Conservation (phyloP, 2,888 invertebrate genomes). For the Oscheius myriophilus region DNA sequence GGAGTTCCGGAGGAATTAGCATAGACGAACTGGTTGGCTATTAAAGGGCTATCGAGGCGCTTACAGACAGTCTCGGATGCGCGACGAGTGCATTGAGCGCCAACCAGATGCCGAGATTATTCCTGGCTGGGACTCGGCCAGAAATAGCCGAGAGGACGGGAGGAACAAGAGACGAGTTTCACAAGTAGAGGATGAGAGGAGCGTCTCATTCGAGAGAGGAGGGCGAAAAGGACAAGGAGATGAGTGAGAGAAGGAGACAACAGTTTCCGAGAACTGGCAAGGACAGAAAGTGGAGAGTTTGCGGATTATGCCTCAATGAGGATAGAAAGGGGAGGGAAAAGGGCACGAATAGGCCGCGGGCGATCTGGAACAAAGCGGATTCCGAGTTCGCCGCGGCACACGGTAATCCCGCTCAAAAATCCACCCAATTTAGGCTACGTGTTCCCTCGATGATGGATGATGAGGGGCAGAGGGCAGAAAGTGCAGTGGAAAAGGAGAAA, state of each 20-base stretch:
- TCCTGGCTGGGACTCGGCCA: neutral
- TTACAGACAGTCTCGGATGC: slow-evolving; percentile 29
- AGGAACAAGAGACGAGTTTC: slow-evolving; percentile 1
- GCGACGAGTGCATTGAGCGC: slow-evolving; percentile 27
- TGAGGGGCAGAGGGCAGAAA: too few relatives aligned
- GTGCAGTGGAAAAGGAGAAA: neutral
- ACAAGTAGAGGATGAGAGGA: slow-evolving; percentile 7
- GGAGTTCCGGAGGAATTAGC: slow-evolving; percentile 26
- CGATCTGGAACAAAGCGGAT: too few relatives aligned
- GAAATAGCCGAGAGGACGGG: neutral
- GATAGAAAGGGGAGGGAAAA: too few relatives aligned
- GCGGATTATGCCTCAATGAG: too few relatives aligned
- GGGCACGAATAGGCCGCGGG: too few relatives aligned
- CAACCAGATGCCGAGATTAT: slow-evolving; percentile 28
- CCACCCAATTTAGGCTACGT: too few relatives aligned
- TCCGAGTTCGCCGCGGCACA: too few relatives aligned
- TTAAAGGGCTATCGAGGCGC: slow-evolving; percentile 23
- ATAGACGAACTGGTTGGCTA: slow-evolving; percentile 25
- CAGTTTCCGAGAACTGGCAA: neutral
- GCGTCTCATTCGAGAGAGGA: neutral
- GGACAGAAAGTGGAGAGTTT: too few relatives aligned
- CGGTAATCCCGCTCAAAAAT: too few relatives aligned
- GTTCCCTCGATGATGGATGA: too few relatives aligned
- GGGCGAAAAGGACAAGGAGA: slow-evolving; percentile 4
- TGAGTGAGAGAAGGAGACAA: neutral